Conservation (phyloP, 2,888 invertebrate genomes). For the Himalopsyche tibetana region DNA sequence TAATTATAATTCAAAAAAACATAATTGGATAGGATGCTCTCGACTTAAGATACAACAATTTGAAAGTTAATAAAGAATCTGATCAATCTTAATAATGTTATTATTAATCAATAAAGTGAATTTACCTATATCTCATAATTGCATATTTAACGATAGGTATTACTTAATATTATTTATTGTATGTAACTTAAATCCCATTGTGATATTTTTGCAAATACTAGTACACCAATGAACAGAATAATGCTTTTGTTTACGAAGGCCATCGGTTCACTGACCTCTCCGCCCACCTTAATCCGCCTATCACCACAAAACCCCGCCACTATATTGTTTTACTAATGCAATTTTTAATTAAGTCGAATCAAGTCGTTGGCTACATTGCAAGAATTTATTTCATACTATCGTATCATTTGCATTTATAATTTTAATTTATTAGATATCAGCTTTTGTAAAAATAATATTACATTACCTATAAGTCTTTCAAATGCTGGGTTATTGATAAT, state of each 20-base stretch:
- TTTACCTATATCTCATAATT: background rate
- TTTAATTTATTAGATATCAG: too few relatives aligned
- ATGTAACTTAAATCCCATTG: background rate
- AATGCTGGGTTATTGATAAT: background rate
- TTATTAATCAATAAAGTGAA: too few relatives aligned
- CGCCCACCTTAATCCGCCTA: conserved; percentile 24
- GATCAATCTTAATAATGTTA: too few relatives aligned
- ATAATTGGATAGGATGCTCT: too few relatives aligned
- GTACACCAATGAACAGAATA: background rate
- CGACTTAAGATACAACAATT: too few relatives aligned
- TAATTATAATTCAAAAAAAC: too few relatives aligned
- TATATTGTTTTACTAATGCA: conserved; percentile 30
- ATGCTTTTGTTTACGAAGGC: conserved; percentile 21
- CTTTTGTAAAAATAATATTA: too few relatives aligned
- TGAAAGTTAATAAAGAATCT: too few relatives aligned
- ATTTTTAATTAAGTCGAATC: background rate
- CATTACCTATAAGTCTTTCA: background rate
- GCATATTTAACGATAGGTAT: background rate
- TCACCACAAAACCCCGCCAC: conserved; percentile 10
- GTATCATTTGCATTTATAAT: too few relatives aligned
- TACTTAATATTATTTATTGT: background rate
- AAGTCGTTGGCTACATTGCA: background rate
- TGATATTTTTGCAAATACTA: background rate
- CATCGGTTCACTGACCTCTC: conserved; percentile 5
- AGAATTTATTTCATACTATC: background rate